Conservation (phyloP, 1,140 invertebrate species). For the Zaprionus tsacasi region DNA sequence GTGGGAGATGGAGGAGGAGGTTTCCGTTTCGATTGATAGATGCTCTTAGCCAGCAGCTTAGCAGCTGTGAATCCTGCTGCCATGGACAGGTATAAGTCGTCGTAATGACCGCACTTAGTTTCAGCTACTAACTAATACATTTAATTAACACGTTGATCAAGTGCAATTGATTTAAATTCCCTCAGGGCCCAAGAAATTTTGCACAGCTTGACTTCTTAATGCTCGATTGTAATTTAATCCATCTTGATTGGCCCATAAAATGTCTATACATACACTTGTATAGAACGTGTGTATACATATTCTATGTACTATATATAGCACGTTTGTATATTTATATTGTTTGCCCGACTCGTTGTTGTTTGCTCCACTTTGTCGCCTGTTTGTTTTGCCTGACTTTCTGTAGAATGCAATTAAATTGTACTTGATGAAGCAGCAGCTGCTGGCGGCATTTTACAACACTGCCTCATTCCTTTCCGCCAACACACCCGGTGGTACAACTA, state of each 20-base stretch:
- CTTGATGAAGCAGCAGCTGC: constrained; percentile 34
- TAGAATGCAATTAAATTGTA: constrained; percentile 67
- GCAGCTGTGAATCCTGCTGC: constrained; percentile 52
- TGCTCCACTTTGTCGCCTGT: constrained; percentile 5
- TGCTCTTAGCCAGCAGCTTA: constrained; percentile 42
- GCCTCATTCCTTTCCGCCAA: no score
- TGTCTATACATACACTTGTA: neutral
- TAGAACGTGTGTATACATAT: neutral
- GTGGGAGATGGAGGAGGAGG: neutral
- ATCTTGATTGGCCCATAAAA: neutral
- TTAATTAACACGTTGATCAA: constrained; percentile 17
- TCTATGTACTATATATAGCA: neutral
- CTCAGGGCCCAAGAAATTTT: neutral
- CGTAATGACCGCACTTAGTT: constrained; percentile 47
- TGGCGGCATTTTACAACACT: constrained; percentile 23
- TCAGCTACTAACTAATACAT: constrained; percentile 49
- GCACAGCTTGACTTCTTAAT: neutral
- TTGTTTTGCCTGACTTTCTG: constrained; percentile 53
- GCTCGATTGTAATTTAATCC: neutral
- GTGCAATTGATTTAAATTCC: constrained; percentile 8
- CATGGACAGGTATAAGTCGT: constrained; percentile 49
- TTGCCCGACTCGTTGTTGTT: constrained; percentile 4
- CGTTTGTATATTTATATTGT: constrained; percentile 17
- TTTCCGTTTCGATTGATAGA: constrained; percentile 66
- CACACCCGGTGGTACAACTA: no score